These are phyloP conservation scores for Otus scops DNA, from an alignment of 2,797 vertebrate genomes.

Conservation along the genomic window DNA sequence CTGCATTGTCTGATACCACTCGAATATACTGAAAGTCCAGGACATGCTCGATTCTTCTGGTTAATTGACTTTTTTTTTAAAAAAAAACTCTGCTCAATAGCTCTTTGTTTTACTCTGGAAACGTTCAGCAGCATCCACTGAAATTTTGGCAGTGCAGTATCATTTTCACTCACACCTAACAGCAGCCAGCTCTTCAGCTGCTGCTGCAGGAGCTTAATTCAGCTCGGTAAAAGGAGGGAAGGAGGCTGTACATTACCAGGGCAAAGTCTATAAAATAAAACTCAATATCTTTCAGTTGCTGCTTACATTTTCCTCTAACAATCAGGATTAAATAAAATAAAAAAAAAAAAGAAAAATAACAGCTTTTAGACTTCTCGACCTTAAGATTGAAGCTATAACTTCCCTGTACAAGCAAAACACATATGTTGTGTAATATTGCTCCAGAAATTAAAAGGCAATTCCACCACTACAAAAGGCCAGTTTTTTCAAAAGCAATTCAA, in stretches of 20 bases:
- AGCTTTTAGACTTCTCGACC: neutral
- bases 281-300: neutral
- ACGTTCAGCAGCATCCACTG: constrained; percentile 3
- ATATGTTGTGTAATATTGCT: neutral
- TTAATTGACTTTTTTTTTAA: neutral
- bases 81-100: neutral
- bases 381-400: neutral
- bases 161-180: neutral
- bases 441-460: neutral
- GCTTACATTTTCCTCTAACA: neutral
- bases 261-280: neutral
- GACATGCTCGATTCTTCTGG: neutral
- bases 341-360: neutral
- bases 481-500: neutral
- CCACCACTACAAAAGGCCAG: neutral
- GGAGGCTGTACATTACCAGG: rapidly evolving
- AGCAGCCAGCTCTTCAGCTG: neutral
- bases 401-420: neutral
- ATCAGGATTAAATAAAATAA: neutral
- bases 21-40: neutral
- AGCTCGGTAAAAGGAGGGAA: neutral
- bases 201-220: neutral
- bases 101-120: constrained; percentile 39
- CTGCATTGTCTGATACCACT: rapidly evolving
- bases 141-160: neutral